These are phyloP conservation scores for Acanthosepion lycidas DNA, from an alignment of 2,888 invertebrate genomes.

Conservation along the genomic window DNA sequence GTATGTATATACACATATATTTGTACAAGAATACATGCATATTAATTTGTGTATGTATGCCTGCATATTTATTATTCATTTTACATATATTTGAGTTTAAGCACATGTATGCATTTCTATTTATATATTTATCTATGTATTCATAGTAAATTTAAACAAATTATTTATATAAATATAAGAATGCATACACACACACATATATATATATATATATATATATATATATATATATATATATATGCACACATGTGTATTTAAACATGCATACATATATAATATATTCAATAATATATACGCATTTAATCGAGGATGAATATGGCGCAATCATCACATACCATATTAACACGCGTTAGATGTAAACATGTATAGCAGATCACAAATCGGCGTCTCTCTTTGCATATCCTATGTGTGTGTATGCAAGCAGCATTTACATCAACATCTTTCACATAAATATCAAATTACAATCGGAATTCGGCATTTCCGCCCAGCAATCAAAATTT, in stretches of 20 bases:
- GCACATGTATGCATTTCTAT: not conserved
- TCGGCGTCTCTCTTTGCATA: not conserved
- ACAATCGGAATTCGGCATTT: conserved; percentile 16
- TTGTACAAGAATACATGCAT: no score
- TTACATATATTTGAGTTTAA: no score
- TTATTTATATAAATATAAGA: not conserved
- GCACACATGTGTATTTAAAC: not conserved
- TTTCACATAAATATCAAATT: not conserved
- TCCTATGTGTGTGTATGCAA: not conserved
- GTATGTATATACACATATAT: not conserved
- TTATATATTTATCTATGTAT: not conserved
- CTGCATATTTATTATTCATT: not conserved
- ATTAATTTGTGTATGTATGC: not conserved
- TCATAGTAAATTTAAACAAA: not conserved
- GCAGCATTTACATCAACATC: not conserved
- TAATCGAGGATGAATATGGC: not conserved
- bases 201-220: not conserved
- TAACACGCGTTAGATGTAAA: conserved; percentile 33
- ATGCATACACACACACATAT: not conserved
- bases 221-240: not conserved
- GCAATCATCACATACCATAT: conserved; percentile 16
- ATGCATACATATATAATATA: not conserved
- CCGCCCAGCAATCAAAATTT: not conserved
- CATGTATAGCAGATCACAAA: not conserved
- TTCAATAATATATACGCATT: not conserved